Base-by-base conservation (phyloP, 2,888 invertebrate species). In the Teinopalpus imperialis region DNA sequence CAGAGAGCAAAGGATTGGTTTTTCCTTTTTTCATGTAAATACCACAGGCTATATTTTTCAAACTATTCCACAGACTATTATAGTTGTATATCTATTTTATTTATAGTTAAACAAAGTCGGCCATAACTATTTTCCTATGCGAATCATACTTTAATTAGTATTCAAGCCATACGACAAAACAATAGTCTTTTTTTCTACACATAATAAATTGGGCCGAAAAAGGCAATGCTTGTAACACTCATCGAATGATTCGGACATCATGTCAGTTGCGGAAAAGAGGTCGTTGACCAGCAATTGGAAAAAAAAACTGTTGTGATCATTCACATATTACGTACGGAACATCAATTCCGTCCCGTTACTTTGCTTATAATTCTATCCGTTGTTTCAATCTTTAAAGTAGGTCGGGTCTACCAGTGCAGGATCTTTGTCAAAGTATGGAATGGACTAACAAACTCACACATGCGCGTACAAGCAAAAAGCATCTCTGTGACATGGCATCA, bases 191-290 rank as follows among this genome's bases (percentile, higher is more conserved):
- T 69, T 73, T 68, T 63, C 56, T 65, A 59, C 60, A 52, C 52
- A 43, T 47, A 58, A 68, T 71, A 73, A 68, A 69, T 69, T 67
- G 61, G 52, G 42, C 56, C 66, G 53, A 60, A 74, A 69, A 74
- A 63, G 74, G 74, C 51, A 61, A 60, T 61, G 61, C 32, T 48
- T 53, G 47, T 52, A 57, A 48, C 32, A 55, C 57, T 63, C 59
- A 57, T 56, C 58, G 53, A 56, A 57, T 46, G 53, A 56, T 55
- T 55, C 55, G 47, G 53, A 53, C 40, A 40, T 48, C 35, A 27
- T 35, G 50, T 44, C 48, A 45, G 42, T 35, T 30, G 26, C 37
- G 37, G 18, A 34, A 41, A 43, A 36, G 48, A 42, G 63, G 57
- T 61, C 58, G 43, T 61, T 62, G 56, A 46, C 50, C 42, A 14